These are phyloP conservation scores for Misgurnus mizolepis DNA, from an alignment of 2,113 vertebrate species.

Conservation along the genomic window DNA sequence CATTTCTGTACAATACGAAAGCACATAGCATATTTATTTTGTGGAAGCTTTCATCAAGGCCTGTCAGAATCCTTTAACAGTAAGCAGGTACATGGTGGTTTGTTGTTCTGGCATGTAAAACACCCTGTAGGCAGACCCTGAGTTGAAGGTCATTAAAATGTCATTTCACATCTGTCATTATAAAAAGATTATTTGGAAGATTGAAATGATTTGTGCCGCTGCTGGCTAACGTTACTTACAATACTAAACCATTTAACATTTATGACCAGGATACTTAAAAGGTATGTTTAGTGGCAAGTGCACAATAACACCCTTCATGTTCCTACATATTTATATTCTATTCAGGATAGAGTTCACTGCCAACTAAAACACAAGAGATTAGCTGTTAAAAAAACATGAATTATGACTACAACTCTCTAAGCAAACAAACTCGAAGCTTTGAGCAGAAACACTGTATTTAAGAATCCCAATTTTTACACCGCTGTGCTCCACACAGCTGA, in stretches of 20 bases:
- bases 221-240: constrained; percentile 13
- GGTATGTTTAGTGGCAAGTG: constrained; percentile 29
- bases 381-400: constrained; percentile 8
- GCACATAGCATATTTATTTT: neutral
- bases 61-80: constrained; percentile 40
- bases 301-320: constrained; percentile 17
- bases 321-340: constrained; percentile 38
- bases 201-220: constrained; percentile 22
- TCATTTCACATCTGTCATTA: constrained; percentile 37
- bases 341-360: neutral
- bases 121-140: neutral
- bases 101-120: constrained; percentile 9
- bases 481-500: constrained; percentile 2
- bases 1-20: neutral
- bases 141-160: constrained; percentile 44
- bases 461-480: constrained; percentile 1
- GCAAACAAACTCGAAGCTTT: constrained; percentile 1
- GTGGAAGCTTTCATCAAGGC: constrained; percentile 20
- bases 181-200: constrained; percentile 12
- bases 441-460: neutral
- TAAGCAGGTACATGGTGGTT: neutral
- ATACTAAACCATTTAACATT: constrained; percentile 58
- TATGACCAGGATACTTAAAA: constrained; percentile 28
- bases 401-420: neutral
- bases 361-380: constrained; percentile 10